A percentile compares a stretch with the other conserved stretches of the same genome.
phyloP scores from a whole-genome alignment of 2,888 invertebrate genomes.

The Plagiodera versicolora region DNA sequence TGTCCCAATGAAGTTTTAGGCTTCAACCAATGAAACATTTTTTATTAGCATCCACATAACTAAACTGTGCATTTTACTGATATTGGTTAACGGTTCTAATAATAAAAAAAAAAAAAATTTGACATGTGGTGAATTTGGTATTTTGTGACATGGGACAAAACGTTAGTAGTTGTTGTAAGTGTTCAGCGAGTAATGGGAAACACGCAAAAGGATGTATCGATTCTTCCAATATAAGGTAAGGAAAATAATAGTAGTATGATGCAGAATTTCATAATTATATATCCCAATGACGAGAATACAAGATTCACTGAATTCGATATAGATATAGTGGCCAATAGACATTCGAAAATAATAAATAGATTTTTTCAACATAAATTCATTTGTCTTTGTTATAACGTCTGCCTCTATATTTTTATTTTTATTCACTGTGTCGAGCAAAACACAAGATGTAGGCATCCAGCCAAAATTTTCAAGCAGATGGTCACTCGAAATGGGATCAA shows the following conservation, averaged over 20 bases:
- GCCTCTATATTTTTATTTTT: constrained; percentile 5
- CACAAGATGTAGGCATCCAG: constrained; percentile 1
- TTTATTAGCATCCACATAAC: too few relatives aligned
- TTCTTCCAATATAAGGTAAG: constrained; percentile 43
- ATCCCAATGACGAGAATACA: too few relatives aligned
- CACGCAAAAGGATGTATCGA: constrained; percentile 45
- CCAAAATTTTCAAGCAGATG: constrained; percentile 10
- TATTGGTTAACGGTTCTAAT: too few relatives aligned
- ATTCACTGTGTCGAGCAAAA: constrained; percentile 1
- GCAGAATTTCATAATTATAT: too few relatives aligned
- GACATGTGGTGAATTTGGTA: background rate
- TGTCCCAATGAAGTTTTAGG: too few relatives aligned
- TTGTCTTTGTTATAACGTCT: background rate
- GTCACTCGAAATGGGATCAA: constrained; percentile 5
- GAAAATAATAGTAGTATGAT: too few relatives aligned
- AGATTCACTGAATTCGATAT: too few relatives aligned
- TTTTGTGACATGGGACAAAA: constrained; percentile 51
- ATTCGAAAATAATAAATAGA: background rate
- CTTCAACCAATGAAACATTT: too few relatives aligned
- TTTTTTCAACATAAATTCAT: background rate
- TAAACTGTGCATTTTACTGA: too few relatives aligned
- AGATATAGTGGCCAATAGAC: background rate
- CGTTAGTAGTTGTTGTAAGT: constrained; percentile 55
- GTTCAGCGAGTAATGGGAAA: constrained; percentile 45
- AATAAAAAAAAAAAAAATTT: background rate